Evolutionary conservation across 2,888 invertebrate genomes (phyloP).

Genomic region (Drosophila birchii): DNA sequence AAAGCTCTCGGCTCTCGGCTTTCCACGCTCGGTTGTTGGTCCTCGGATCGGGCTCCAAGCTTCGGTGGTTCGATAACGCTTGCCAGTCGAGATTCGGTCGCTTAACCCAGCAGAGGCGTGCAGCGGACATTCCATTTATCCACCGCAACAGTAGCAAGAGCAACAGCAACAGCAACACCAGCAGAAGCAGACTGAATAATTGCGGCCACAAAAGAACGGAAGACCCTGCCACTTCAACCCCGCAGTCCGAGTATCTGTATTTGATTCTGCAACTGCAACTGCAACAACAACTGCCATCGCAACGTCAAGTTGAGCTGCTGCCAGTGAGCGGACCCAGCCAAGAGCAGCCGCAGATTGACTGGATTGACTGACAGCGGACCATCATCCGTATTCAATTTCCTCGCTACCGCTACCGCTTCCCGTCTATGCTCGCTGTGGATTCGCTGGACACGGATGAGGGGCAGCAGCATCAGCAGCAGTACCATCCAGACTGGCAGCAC

Average conservation of each 20-base stretch:
- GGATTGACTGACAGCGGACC: conserved; percentile 19
- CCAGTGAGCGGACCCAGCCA: conserved; percentile 20
- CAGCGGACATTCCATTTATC: conserved; percentile 56
- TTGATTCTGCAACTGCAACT: conserved; percentile 10
- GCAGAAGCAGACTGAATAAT: conserved; percentile 37
- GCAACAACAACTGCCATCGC: conserved; percentile 22
- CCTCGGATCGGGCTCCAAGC: conserved; percentile 15
- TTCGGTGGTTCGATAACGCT: conserved; percentile 18
- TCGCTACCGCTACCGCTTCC: conserved; percentile 3
- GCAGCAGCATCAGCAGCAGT: conserved; percentile 19
- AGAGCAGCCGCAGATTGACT: conserved; percentile 26
- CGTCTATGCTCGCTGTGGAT: conserved; percentile 18
- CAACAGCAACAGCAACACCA: conserved; percentile 39
- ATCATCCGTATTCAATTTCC: conserved; percentile 31
- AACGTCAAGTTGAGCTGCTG: conserved; percentile 18
- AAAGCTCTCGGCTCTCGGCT: conserved; percentile 58
- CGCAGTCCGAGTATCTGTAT: conserved; percentile 18
- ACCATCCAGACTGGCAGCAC: conserved; percentile 10
- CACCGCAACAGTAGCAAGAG: conserved; percentile 31
- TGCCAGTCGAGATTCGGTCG: conserved; percentile 83
- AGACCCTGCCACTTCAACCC: conserved; percentile 24
- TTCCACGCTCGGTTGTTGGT: neutral
- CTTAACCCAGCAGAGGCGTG: conserved; percentile 80
- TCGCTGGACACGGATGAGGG: conserved; percentile 28
- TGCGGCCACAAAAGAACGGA: conserved; percentile 29